A percentile compares a stretch with the other conserved stretches of the same genome.
phyloP scores from a whole-genome alignment of 2,113 vertebrate genomes.

The Aptenodytes patagonicus region DNA sequence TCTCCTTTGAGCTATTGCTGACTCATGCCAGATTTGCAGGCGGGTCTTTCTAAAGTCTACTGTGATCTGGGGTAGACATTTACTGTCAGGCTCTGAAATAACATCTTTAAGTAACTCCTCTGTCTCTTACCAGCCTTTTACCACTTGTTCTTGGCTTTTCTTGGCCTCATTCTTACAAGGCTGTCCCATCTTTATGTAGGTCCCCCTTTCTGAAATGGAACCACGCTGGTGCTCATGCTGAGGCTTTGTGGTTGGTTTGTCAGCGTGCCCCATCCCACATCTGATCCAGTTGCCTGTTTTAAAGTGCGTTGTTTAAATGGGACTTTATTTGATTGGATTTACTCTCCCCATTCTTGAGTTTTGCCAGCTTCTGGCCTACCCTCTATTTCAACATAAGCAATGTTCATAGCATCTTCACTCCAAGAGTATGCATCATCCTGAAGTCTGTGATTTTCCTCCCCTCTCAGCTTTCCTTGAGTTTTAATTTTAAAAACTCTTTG shows the following conservation, averaged over 20 bases:
- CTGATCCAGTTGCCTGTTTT: background rate
- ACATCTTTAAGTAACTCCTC: background rate
- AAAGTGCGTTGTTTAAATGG: background rate
- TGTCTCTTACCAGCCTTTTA: background rate
- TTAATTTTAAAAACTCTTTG: background rate
- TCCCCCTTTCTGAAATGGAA: background rate
- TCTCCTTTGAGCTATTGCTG: background rate
- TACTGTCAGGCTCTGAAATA: background rate
- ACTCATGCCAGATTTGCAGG: background rate
- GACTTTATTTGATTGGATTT: background rate
- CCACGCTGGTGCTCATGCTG: background rate
- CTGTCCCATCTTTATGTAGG: background rate
- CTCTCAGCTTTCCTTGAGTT: background rate
- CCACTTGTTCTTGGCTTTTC: background rate
- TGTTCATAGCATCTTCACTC: background rate
- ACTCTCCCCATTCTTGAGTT: background rate
- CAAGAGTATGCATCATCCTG: background rate
- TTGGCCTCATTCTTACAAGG: background rate
- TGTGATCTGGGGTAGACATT: background rate
- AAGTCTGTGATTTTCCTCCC: background rate
- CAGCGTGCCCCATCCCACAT: rapidly evolving
- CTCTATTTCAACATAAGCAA: background rate
- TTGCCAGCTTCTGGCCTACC: background rate
- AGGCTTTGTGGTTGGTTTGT: background rate
- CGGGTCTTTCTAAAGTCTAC: background rate